Evolutionary conservation across 2,888 invertebrate genomes (phyloP), one percentile per base, ranked within the genome.

Genomic region (Cataglyphis altisquamis): DNA sequence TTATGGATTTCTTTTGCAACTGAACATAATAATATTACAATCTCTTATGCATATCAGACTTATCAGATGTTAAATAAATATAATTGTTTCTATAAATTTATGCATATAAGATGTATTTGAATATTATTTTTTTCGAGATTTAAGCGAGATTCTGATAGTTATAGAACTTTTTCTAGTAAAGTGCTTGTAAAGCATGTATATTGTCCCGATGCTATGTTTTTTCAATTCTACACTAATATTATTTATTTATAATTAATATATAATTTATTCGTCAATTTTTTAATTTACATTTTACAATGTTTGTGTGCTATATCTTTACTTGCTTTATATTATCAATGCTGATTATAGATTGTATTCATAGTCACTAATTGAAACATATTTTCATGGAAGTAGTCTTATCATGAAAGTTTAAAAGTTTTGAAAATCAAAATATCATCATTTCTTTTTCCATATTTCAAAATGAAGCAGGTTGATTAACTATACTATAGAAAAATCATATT

Each of bases 271-370:
- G 52, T 62, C 62, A 29, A 0, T 70, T 78, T 73, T 52, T 57
- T 68, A 80, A 62, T 85, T 82, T 84, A 83, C 83, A 86, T 87
- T 86, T 87, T 85, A 85, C 62, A 82, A 66, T 86, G 75, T 86
- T 84, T 83, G 87, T 87, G 87, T 87, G 66, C 72, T 85, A 57
- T 84, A 82, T 84, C 52, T 72, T 78, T 84, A 84, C 39, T 84
- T 77, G 83, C 81, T 88, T 88, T 41, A 52, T 48, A 8, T 80
- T 82, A 78, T 82, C 68, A 82, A 55, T 82, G 41, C n/a, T 45
- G 18, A 41, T 9, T 25, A 39, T 25, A 25, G 45, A 73, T 62
- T 74, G 9, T 63, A 48, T 48, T 74, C 3, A 62, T 74, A 32
- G 41, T 39, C 9, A 62, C 45, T 32, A 45, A 10, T 45, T 12